Evolutionary conservation across 1,140 invertebrate species (phyloP).

Genomic region (Pseudoatta argentina): DNA sequence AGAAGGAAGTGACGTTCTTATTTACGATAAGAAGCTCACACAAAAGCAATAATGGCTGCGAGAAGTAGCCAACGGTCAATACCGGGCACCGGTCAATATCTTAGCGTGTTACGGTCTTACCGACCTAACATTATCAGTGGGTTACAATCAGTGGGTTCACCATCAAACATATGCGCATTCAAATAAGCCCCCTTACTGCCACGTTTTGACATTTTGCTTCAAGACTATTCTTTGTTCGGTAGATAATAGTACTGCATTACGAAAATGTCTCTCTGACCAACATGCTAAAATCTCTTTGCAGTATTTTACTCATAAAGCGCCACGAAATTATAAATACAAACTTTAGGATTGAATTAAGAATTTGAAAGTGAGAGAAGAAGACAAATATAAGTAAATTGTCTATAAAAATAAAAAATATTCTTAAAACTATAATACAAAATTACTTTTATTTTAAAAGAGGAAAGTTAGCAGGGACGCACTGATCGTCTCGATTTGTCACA

Average conservation of each 20-base stretch:
- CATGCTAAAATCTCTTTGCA: not conserved
- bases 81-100: slow-evolving; percentile 84
- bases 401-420: no score
- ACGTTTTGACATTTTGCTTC: slow-evolving; percentile 78
- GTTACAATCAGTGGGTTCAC: slow-evolving; percentile 60
- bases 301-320: not conserved
- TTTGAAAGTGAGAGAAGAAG: not conserved
- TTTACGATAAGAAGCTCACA: slow-evolving; percentile 26
- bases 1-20: not conserved
- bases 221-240: slow-evolving; percentile 78
- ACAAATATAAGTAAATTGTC: no score
- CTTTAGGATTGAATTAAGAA: not conserved
- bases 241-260: slow-evolving; percentile 51
- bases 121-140: slow-evolving; percentile 74
- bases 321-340: not conserved
- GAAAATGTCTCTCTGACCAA: not conserved
- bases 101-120: slow-evolving; percentile 80
- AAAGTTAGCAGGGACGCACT: not conserved
- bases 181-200: slow-evolving; percentile 57
- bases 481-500: not conserved
- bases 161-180: slow-evolving; percentile 71
- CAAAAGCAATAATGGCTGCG: slow-evolving; percentile 44
- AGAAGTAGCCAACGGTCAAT: slow-evolving; percentile 83
- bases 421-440: no score
- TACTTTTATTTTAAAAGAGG: no score